Conservation (phyloP, 2,113 vertebrate species). For the Solea solea region DNA sequence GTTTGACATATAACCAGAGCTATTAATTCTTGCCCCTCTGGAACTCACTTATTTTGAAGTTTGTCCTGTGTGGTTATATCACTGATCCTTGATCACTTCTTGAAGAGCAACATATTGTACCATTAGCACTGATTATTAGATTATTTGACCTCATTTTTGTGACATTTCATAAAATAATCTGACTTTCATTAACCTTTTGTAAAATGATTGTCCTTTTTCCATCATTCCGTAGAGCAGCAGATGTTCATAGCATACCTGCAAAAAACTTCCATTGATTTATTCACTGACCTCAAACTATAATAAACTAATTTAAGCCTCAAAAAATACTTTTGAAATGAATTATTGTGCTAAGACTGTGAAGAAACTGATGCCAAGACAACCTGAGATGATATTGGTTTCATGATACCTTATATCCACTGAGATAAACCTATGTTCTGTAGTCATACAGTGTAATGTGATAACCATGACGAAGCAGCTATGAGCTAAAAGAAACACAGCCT, state of each 20-base stretch:
- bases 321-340: conserved; percentile 25
- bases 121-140: conserved; percentile 3
- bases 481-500: conserved; percentile 35
- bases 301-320: background rate
- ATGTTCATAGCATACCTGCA: too few relatives aligned
- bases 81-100: conserved; percentile 28
- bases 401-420: conserved; percentile 26
- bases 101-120: conserved; percentile 17
- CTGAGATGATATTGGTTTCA: conserved; percentile 43
- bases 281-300: background rate
- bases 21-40: conserved; percentile 57
- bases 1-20: conserved; percentile 61
- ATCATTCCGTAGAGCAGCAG: too few relatives aligned
- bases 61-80: conserved; percentile 19
- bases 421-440: conserved; percentile 21
- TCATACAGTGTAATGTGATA: conserved; percentile 22
- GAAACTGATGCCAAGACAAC: conserved; percentile 13
- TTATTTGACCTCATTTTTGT: conserved; percentile 32
- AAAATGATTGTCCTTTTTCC: too few relatives aligned
- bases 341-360: background rate
- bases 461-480: conserved; percentile 47
- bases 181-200: too few relatives aligned
- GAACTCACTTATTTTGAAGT: too few relatives aligned
- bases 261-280: conserved; percentile 1
- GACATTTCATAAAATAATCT: background rate